Evolutionary conservation across 37 sponge, comb jelly and placozoan genomes (phyloP).

Genomic region (Geodia barretti): DNA sequence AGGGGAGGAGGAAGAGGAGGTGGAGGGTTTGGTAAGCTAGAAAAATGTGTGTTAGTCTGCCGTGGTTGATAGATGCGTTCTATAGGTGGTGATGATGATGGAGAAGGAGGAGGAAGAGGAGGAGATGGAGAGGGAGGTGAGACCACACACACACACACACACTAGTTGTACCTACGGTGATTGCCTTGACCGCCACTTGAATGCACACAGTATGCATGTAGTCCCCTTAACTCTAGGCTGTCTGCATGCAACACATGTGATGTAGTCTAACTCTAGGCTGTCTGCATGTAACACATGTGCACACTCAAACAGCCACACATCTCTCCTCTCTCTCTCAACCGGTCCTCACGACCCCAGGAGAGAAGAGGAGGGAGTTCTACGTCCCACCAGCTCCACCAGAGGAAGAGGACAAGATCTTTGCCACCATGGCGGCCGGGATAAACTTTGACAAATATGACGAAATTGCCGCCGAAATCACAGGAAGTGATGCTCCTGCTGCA

Average conservation of each 20-base stretch:
- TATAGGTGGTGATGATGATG: neutral
- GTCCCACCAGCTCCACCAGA: conserved; percentile 88
- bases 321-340: no score
- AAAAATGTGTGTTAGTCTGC: neutral
- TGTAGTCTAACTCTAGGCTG: no score
- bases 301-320: no score
- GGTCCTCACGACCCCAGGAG: no score
- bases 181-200: no score
- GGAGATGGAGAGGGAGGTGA: no score
- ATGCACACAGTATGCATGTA: no score
- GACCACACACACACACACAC: no score
- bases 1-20: neutral
- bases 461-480: conserved; percentile 86
- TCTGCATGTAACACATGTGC: no score
- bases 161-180: no score
- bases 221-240: no score
- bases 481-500: conserved; percentile 58
- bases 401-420: conserved; percentile 71
- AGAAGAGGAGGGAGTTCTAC: conserved; percentile 63
- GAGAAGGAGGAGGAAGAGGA: neutral
- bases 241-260: no score
- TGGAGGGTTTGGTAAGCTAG: neutral
- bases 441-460: conserved; percentile 94
- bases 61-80: neutral
- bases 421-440: conserved; percentile 81